Conservation (phyloP, 2,888 invertebrate species). For the Stomorhina lunata region DNA sequence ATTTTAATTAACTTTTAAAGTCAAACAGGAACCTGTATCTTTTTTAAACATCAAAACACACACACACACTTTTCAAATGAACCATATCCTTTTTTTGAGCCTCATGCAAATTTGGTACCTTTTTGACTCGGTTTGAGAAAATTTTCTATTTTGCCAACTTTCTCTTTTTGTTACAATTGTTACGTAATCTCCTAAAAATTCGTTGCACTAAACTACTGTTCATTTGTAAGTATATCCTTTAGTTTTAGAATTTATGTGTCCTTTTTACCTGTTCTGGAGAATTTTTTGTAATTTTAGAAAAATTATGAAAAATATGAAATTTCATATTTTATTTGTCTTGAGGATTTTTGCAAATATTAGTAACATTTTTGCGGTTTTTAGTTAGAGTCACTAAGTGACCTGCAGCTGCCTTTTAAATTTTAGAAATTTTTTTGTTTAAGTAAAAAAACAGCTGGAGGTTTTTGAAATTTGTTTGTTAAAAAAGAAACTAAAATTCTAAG, state of each 20-base stretch:
- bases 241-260: neutral
- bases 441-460: constrained; percentile 53
- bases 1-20: constrained; percentile 32
- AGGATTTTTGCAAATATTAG: constrained; percentile 68
- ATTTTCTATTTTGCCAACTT: constrained; percentile 70
- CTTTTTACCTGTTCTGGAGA: constrained; percentile 66
- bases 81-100: neutral
- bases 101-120: constrained; percentile 53
- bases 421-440: neutral
- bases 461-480: neutral
- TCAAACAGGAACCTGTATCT: constrained; percentile 51
- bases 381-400: constrained; percentile 40
- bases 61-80: neutral
- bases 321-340: constrained; percentile 74
- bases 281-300: neutral
- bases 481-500: too few relatives aligned
- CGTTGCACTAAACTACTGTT: constrained; percentile 45
- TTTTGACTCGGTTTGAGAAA: neutral
- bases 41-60: too few relatives aligned
- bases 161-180: constrained; percentile 68
- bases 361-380: constrained; percentile 48
- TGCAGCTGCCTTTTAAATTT: constrained; percentile 60
- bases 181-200: constrained; percentile 67
- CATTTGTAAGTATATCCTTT: neutral
- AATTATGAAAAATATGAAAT: constrained; percentile 71